phyloP scores from a whole-genome alignment of 2,113 vertebrate genomes.

The Tupaia tana region DNA sequence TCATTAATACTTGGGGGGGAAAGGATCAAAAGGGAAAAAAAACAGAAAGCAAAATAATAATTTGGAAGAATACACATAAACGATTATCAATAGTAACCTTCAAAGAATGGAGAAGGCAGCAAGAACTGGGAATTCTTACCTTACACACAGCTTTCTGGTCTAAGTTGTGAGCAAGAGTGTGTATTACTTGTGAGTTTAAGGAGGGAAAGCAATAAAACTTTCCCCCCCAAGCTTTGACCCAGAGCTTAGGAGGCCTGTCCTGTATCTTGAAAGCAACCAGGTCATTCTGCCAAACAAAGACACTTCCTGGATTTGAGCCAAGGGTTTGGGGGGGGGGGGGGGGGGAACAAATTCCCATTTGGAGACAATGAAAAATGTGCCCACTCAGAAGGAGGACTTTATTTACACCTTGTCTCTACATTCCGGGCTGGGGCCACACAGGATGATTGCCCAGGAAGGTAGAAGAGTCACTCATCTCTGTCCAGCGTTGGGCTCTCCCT shows the following conservation, averaged over 20 bases:
- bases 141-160: background rate
- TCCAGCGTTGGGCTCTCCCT: background rate
- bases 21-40: too few relatives aligned
- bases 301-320: slow-evolving; percentile 44
- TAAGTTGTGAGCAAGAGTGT: background rate
- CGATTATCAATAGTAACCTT: background rate
- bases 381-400: slow-evolving; percentile 36
- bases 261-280: background rate
- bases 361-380: slow-evolving; percentile 40
- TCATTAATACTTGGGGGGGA: background rate
- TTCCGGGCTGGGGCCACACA: background rate
- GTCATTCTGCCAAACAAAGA: slow-evolving; percentile 5
- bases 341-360: slow-evolving; percentile 31
- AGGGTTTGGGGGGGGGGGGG: background rate
- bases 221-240: background rate
- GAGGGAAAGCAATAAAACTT: background rate
- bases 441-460: slow-evolving; percentile 64
- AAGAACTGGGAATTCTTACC: background rate
- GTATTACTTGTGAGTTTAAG: background rate
- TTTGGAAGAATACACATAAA: background rate
- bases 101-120: background rate
- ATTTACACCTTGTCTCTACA: slow-evolving; percentile 29
- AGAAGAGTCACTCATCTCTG: slow-evolving; percentile 50
- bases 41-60: background rate
- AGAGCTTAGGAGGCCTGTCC: background rate